Base-by-base conservation (phyloP, 2,113 vertebrate species). In the Macquaria australasica region DNA sequence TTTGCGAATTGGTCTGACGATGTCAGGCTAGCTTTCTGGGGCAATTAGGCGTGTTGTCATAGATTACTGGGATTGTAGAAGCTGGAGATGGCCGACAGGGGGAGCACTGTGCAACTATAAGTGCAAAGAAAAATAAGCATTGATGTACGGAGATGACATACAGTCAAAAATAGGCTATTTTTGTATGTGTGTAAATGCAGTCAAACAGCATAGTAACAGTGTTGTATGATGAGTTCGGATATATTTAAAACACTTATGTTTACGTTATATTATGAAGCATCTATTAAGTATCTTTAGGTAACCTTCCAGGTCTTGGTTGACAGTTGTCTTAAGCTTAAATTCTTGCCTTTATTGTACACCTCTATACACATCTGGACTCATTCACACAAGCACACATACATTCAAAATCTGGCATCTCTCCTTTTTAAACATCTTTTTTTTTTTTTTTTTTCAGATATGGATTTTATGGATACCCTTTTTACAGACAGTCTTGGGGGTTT, bases 401-500 rank as follows among this genome's bases (percentile, higher is more conserved):
- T 6, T 39, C 21, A 28, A 45, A 59, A 56, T 66, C 39, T 39
- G 6, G 3, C 12, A 48, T 15, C 31, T 79, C 8, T 64, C 8
- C 4, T 15, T 84, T 89, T 87, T 77, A 79, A 88, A 56, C 3
- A 43, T 4, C 7, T 81, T 41, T 62, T 18, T n/a, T 77, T 23
- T 63, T 77, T 48, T 70, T 1, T 43, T 79, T 73, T 68, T 72
- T 23, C 63, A 80, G 23, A 7, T 56, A 16, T 81, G 69, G 21
- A 77, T 92, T 92, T 92, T 93, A 91, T 63, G 18, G 59, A 75
- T 6, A 48, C 41, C 43, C 34, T 59, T 92, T 93, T 89, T 86
- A 87, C 53, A 84, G 58, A 50, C 6, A 0, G 10, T 55, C 25
- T 73, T 62, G 9, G 25, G 43, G n/a, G 68, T 31, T 91, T 91